Base-by-base conservation (phyloP, 2,888 invertebrate species). In the Onchidella celtica region DNA sequence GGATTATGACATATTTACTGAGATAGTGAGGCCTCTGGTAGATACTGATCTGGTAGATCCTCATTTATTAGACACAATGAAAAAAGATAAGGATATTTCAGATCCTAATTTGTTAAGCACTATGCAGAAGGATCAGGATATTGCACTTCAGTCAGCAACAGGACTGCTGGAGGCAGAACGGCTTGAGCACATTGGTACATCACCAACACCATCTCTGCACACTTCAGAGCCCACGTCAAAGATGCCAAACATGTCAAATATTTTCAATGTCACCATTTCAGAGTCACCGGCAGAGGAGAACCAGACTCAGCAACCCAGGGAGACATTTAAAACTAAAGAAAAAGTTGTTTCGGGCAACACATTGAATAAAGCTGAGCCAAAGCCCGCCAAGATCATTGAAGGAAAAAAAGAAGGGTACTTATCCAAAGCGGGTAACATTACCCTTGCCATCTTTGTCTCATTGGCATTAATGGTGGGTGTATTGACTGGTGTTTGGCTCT, bases 81-180 rank as follows among this genome's bases (percentile, higher is more conserved):
- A 47, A 17, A 47, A 11, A 47, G 17, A 47, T 17, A 47, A 11
- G 17, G 17, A 47, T 17, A 11, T 17, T 11, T 11, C 47, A 11
- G 47, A 47, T 47, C 47, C 47, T 11, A 6, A 6, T 11, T 17
- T 17, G 9, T 17, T 17, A 11, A 17, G 6, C 6, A 17, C 6
- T 17, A 17, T 21, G n/a, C 38, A 77, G 17, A 11, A 55, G 55
- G 77, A 77, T 63, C 63, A 75, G 47, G 75, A 27, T 38, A n/a
- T n/a, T n/a, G n/a, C n/a, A n/a, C n/a, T n/a, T n/a, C n/a, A n/a
- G n/a, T n/a, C n/a, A n/a, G n/a, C n/a, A n/a, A n/a, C n/a, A n/a
- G 24, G 32, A 36, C 24, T 3, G 29, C n/a, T n/a, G n/a, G 75
- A 77, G 14, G 59, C 59, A 38, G 59, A 38, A 21, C 57, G 73